Evolutionary conservation across 2,888 invertebrate species (phyloP), one percentile per base, ranked within the genome.

Genomic region (Corythucha ciliata): DNA sequence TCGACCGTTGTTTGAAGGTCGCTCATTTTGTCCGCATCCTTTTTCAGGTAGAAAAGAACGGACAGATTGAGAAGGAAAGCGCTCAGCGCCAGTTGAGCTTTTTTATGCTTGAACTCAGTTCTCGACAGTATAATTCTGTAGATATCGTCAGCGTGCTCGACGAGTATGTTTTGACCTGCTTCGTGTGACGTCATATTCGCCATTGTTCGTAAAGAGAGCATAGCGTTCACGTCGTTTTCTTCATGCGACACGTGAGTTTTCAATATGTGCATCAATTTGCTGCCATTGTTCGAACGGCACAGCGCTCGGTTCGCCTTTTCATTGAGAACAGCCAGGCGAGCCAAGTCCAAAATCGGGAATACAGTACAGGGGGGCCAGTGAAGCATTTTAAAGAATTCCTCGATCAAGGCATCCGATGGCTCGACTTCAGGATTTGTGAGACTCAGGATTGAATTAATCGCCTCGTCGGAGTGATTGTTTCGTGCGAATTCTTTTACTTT

Each of bases 141-240:
- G 3, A 77, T 65, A 37, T 70, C 68, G 53, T 79, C 77, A 34
- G 75, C 68, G 37, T 77, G 72, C 1, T 72, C 69, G 36, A 79
- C 67, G 42, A 80, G 75, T 37, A 80, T 61, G 66, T 74, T 72
- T 67, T 81, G 81, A 0, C 83, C 83, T 4, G 71, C 66, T 49
- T 76, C 69, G 60, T 86, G 83, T 16, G 74, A 70, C 68, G 90
- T 84, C 64, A 89, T 80, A 69, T 96, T 96, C 58, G 82, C 81
- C 1, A 93, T 64, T 39, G 83, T 77, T 10, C 91, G 77, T 63
- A 89, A 76, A 2, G 81, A 72, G 56, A 93, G 74, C 70, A 92
- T 75, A 60, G 82, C 82, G 66, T 90, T 88, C 1, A 83, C 79
- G 1, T 79, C 24, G 6, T 55, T 52, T 7, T 52, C 50, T 40